A percentile compares a stretch with the other conserved stretches of the same genome.
phyloP scores from a whole-genome alignment of 1,140 invertebrate genomes.

The Zaprionus lachaisei region DNA sequence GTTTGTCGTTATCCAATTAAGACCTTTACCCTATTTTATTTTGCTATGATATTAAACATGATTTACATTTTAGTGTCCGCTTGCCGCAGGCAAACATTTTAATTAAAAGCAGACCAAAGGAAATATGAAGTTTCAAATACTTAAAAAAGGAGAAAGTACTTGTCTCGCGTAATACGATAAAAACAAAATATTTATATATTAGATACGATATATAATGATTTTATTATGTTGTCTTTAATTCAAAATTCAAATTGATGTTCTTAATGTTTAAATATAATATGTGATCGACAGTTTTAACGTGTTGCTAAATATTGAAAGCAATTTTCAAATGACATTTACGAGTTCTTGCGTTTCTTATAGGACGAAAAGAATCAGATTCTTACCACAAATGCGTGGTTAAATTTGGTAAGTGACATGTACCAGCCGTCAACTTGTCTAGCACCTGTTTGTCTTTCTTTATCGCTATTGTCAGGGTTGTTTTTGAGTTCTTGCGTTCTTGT shows the following conservation, averaged over 20 bases:
- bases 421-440: slow-evolving; percentile 82
- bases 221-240: not conserved
- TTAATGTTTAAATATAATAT: not conserved
- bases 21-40: not conserved
- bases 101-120: not conserved
- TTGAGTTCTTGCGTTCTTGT: slow-evolving; percentile 33
- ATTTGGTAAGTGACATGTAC: slow-evolving; percentile 95
- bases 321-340: slow-evolving; percentile 60
- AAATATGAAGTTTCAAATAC: not conserved
- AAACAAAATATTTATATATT: not conserved
- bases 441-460: slow-evolving; percentile 56
- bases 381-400: slow-evolving; percentile 98
- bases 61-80: not conserved
- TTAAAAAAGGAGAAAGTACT: not conserved
- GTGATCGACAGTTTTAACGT: not conserved
- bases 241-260: not conserved
- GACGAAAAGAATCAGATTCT: slow-evolving; percentile 95
- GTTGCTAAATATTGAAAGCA: slow-evolving; percentile 6
- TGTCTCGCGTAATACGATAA: not conserved
- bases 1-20: slow-evolving; percentile 13
- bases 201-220: not conserved
- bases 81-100: slow-evolving; percentile 3
- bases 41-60: not conserved
- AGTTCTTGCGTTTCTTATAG: slow-evolving; percentile 85
- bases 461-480: slow-evolving; percentile 13